Evolutionary conservation across 2,888 invertebrate genomes (phyloP).

Genomic region (Epirrhoe alternata): DNA sequence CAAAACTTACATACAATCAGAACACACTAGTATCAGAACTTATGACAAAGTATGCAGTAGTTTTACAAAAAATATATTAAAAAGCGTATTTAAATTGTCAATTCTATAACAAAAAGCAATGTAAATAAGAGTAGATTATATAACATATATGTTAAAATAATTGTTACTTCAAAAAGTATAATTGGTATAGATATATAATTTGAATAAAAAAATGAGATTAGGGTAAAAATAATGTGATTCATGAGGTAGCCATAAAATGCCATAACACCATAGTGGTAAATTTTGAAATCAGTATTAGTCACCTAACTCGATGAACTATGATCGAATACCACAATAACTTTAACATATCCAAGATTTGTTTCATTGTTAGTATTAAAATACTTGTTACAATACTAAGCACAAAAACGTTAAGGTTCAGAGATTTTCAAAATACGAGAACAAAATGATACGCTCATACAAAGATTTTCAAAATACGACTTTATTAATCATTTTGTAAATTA

Average conservation of each 20-base stretch:
- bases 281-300: conserved; percentile 67
- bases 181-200: conserved; percentile 72
- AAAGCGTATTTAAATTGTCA: conserved; percentile 72
- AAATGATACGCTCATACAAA: not conserved
- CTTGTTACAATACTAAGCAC: too few species aligned
- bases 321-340: conserved; percentile 13
- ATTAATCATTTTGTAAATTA: not conserved
- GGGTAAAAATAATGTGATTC: conserved; percentile 76
- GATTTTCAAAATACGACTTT: not conserved
- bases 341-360: not conserved
- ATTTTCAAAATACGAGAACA: not conserved
- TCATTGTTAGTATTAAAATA: not conserved
- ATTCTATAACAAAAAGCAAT: conserved; percentile 76
- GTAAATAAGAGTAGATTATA: conserved; percentile 80
- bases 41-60: conserved; percentile 54
- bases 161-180: conserved; percentile 55
- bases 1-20: conserved; percentile 8
- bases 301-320: conserved; percentile 34
- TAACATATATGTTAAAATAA: conserved; percentile 70
- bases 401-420: not conserved
- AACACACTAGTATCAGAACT: conserved; percentile 51
- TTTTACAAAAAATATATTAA: conserved; percentile 64
- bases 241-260: conserved; percentile 84
- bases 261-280: conserved; percentile 65
- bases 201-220: conserved; percentile 67